These are phyloP conservation scores for Nycticryphes semicollaris DNA, from an alignment of 2,113 vertebrate genomes.

Conservation along the genomic window DNA sequence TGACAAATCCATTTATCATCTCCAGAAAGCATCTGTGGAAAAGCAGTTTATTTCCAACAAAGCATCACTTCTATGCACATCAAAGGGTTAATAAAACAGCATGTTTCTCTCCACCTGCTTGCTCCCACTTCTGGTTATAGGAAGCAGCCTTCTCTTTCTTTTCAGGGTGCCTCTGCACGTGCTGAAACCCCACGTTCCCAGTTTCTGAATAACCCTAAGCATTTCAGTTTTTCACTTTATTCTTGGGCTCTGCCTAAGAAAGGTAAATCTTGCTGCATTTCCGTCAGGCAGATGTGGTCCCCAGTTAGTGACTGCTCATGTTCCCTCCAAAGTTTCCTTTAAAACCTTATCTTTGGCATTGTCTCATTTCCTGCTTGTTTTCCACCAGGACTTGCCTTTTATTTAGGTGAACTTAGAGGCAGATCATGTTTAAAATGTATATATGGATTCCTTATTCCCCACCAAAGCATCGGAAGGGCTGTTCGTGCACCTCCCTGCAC, in stretches of 20 bases:
- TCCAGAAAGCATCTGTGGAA: neutral
- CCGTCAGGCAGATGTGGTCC: neutral
- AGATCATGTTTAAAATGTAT: neutral
- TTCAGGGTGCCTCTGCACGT: neutral
- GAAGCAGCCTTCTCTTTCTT: neutral
- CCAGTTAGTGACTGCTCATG: neutral
- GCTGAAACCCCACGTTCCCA: neutral
- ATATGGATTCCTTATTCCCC: neutral
- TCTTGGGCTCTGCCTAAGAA: neutral
- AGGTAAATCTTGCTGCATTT: slow-evolving; percentile 5
- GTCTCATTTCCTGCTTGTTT: slow-evolving; percentile 36
- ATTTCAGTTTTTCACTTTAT: slow-evolving; percentile 7
- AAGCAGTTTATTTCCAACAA: neutral
- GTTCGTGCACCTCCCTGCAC: neutral
- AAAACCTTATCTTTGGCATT: slow-evolving; percentile 20
- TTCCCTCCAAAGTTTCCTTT: neutral
- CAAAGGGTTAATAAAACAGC: neutral
- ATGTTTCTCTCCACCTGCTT: neutral
- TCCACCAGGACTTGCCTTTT: slow-evolving; percentile 9
- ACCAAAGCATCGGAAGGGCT: neutral
- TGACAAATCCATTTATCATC: neutral
- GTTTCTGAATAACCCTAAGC: neutral
- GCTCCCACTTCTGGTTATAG: neutral
- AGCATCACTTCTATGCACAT: neutral
- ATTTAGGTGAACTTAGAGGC: slow-evolving; percentile 17